phyloP scores from a whole-genome alignment of 2,888 invertebrate species.

The Stictocephala bisonia region DNA sequence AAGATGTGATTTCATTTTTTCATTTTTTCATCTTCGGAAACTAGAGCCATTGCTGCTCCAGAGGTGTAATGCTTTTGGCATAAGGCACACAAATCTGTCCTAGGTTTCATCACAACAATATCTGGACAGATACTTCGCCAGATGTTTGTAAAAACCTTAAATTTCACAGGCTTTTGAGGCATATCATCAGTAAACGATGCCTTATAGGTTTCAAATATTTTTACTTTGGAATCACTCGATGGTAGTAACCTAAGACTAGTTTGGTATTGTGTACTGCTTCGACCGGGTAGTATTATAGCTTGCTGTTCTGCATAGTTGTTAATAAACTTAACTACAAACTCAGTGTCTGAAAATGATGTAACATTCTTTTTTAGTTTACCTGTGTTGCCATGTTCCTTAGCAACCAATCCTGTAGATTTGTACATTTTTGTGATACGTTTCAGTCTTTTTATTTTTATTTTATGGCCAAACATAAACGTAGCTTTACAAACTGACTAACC shows the following conservation, averaged over 20 bases:
- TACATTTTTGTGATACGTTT: conserved; percentile 32
- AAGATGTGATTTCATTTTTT: conserved; percentile 31
- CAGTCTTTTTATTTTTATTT: conserved; percentile 41
- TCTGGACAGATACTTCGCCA: conserved; percentile 21
- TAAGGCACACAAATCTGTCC: conserved; percentile 29
- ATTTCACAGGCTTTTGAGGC: conserved; percentile 25
- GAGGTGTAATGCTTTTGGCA: conserved; percentile 38
- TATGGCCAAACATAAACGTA: conserved; percentile 30
- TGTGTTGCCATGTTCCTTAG: conserved; percentile 26
- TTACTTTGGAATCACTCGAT: conserved; percentile 40
- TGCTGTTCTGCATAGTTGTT: conserved; percentile 39
- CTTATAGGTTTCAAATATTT: conserved; percentile 36
- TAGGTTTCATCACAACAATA: conserved; percentile 44
- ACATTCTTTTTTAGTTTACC: background rate
- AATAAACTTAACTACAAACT: conserved; percentile 23
- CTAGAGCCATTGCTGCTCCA: conserved; percentile 36
- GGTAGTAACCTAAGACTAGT: conserved; percentile 34
- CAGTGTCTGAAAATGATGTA: conserved; percentile 1
- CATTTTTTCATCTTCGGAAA: conserved; percentile 35
- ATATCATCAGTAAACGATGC: conserved; percentile 39
- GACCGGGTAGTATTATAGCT: conserved; percentile 28
- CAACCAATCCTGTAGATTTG: conserved; percentile 12
- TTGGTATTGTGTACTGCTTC: conserved; percentile 38
- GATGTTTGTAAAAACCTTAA: conserved; percentile 37
- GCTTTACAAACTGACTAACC: background rate